Conservation (phyloP, 2,797 vertebrate genomes). For the Falco rusticolus region DNA sequence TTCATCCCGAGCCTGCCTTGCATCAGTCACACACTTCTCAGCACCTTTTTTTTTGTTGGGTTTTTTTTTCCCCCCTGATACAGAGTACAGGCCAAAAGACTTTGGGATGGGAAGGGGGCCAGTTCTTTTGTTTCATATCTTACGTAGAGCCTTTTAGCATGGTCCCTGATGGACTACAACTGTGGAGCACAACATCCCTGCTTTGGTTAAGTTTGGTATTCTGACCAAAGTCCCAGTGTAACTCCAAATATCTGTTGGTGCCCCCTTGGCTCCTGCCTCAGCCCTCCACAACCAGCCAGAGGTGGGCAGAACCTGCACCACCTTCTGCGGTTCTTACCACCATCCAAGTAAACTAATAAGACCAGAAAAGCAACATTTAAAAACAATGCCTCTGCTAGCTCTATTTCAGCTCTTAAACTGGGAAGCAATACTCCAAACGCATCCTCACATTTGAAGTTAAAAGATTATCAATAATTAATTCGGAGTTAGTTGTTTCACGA, state of each 20-base stretch:
- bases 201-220: neutral
- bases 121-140: neutral
- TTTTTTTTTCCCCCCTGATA: neutral
- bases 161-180: neutral
- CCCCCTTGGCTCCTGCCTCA: neutral
- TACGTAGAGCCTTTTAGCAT: neutral
- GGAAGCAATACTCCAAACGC: neutral
- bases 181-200: neutral
- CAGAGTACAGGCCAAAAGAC: neutral
- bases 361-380: neutral
- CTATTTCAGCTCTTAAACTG: neutral
- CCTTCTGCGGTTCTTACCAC: neutral
- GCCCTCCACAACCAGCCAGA: neutral
- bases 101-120: neutral
- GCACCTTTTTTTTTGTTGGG: neutral
- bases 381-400: neutral
- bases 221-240: neutral
- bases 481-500: neutral
- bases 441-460: neutral
- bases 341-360: neutral
- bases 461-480: slow-evolving; percentile 43
- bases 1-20: slow-evolving; percentile 13
- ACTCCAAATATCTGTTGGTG: neutral
- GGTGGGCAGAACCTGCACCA: neutral
- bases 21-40: neutral